These are phyloP conservation scores for Stenurella melanura DNA, from an alignment of 2,888 invertebrate genomes.

Conservation along the genomic window DNA sequence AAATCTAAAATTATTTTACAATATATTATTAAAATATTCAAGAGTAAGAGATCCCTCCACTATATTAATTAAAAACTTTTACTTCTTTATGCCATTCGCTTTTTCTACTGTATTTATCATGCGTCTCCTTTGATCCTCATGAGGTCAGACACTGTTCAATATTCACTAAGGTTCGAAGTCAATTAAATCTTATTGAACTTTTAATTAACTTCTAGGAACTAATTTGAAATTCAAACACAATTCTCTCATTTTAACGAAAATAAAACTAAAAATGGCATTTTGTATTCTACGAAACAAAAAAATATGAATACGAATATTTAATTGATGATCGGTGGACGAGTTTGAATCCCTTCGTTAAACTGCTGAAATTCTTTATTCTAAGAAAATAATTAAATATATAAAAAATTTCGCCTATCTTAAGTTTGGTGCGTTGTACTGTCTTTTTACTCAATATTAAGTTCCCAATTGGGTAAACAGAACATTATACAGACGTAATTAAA, in stretches of 20 bases:
- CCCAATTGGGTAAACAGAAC: too few species aligned
- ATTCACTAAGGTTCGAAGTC: background rate
- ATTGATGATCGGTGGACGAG: background rate
- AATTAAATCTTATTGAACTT: conserved; percentile 7
- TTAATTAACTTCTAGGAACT: conserved; percentile 7
- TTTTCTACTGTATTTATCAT: too few species aligned
- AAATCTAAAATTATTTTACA: too few species aligned
- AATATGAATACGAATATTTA: too few species aligned
- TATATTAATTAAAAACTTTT: too few species aligned
- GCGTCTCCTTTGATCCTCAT: background rate
- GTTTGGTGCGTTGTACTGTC: too few species aligned
- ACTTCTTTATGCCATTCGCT: too few species aligned
- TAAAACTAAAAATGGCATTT: background rate
- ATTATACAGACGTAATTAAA: too few species aligned
- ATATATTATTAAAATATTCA: too few species aligned
- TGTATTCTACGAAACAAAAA: background rate
- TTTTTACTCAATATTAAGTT: too few species aligned
- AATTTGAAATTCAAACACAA: background rate
- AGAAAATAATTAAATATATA: background rate
- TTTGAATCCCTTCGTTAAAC: background rate
- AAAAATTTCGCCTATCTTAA: background rate
- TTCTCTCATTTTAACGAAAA: background rate
- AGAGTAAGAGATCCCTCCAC: too few species aligned
- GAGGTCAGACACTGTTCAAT: background rate
- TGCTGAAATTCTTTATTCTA: background rate